Evolutionary conservation across 2,797 vertebrate species (phyloP).

Genomic region (Varecia variegata): DNA sequence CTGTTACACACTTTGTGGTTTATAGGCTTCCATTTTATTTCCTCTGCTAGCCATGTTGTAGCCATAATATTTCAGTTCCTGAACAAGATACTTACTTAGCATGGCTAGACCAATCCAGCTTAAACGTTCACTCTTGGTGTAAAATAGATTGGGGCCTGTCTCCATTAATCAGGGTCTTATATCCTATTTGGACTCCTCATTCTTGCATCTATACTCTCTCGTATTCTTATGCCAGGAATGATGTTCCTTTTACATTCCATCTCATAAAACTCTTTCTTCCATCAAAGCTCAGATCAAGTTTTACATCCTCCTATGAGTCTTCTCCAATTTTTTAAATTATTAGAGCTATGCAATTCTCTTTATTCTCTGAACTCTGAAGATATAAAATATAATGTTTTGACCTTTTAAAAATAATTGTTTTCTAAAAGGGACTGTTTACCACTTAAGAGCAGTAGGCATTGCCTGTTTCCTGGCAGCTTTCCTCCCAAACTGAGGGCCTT

Average conservation of each 20-base stretch:
- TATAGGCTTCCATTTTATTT: slow-evolving; percentile 69
- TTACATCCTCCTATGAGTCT: neutral
- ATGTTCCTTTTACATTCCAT: neutral
- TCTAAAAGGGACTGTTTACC: neutral
- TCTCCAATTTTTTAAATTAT: neutral
- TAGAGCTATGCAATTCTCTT: neutral
- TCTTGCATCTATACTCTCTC: neutral
- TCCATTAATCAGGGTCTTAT: neutral
- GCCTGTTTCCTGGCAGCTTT: neutral
- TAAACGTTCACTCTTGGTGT: slow-evolving; percentile 12
- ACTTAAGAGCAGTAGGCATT: no score
- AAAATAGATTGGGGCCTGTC: slow-evolving; percentile 19
- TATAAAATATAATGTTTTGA: neutral
- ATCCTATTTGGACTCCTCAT: neutral
- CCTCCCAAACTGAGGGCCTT: neutral
- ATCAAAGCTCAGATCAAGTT: neutral
- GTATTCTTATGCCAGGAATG: neutral
- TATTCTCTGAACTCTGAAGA: neutral
- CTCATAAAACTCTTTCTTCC: neutral
- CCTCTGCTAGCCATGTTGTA: slow-evolving; percentile 5
- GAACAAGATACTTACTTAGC: slow-evolving; percentile 42
- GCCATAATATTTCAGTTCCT: slow-evolving; percentile 39
- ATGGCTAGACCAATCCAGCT: slow-evolving; percentile 13
- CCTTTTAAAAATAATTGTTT: neutral
- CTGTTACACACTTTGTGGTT: neutral